A percentile compares a stretch with the other conserved stretches of the same genome.
Evolutionary conservation across 2,797 vertebrate genomes (phyloP).

Genomic region (Centroberyx gerrardi): DNA sequence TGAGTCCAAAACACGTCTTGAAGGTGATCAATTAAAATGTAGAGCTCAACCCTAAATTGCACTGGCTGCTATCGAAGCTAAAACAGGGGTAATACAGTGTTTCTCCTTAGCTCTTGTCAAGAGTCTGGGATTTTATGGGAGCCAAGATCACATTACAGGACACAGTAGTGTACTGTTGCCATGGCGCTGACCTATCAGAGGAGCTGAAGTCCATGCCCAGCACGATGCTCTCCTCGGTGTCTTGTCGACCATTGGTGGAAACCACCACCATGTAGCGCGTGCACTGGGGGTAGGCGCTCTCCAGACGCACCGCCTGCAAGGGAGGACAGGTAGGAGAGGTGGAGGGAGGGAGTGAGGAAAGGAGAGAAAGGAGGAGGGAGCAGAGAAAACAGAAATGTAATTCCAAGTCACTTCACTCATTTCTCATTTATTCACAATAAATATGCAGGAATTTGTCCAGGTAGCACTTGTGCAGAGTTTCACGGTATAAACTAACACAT

Average conservation of each 20-base stretch:
- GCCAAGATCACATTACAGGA: neutral
- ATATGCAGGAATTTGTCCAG: neutral
- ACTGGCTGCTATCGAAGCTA: neutral
- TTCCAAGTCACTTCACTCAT: neutral
- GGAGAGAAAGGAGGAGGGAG: neutral
- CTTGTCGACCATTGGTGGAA: slow-evolving; percentile 96
- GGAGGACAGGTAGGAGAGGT: neutral
- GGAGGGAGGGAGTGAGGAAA: too few relatives aligned
- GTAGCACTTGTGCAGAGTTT: too few relatives aligned
- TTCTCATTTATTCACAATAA: neutral
- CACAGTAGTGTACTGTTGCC: neutral
- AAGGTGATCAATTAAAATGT: too few relatives aligned
- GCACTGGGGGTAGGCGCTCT: slow-evolving; percentile 93
- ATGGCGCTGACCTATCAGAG: slow-evolving; percentile 89
- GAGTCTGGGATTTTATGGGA: neutral
- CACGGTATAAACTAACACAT: too few relatives aligned
- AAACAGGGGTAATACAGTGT: neutral
- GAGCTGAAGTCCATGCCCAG: slow-evolving; percentile 96
- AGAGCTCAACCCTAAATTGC: neutral
- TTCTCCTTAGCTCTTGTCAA: neutral
- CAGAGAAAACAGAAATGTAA: neutral
- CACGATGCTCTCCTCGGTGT: slow-evolving; percentile 97
- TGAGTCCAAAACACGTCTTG: too few relatives aligned
- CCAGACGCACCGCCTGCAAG: slow-evolving; percentile 94
- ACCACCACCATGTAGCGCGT: slow-evolving; percentile 99